These are phyloP conservation scores for Teleogryllus occipitalis DNA, from an alignment of 1,140 invertebrate genomes.

Conservation along the genomic window DNA sequence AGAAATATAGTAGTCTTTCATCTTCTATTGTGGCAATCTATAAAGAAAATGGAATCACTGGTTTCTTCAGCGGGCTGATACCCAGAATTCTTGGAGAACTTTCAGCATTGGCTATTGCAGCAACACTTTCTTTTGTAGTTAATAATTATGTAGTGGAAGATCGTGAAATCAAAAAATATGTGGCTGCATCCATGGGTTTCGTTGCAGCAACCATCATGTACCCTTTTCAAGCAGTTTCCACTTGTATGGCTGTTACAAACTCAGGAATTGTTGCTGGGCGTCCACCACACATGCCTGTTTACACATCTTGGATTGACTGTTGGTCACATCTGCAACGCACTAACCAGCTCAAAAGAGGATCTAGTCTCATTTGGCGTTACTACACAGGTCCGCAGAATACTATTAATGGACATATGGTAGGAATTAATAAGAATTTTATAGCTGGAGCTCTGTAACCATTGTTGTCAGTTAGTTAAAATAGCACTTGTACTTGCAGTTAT, in stretches of 20 bases:
- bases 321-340: constrained; percentile 62
- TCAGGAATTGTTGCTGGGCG: constrained; percentile 64
- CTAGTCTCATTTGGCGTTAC: constrained; percentile 70
- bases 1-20: constrained; percentile 57
- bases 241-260: constrained; percentile 75
- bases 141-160: constrained; percentile 74
- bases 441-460: background rate
- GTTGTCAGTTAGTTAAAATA: background rate
- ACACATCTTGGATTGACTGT: constrained; percentile 67
- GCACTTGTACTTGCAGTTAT: too few relatives aligned
- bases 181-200: constrained; percentile 40
- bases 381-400: constrained; percentile 40
- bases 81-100: constrained; percentile 74
- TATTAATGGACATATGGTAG: background rate
- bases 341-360: constrained; percentile 74
- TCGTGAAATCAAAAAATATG: constrained; percentile 57
- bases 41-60: constrained; percentile 67
- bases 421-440: background rate
- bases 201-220: constrained; percentile 71
- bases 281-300: constrained; percentile 72
- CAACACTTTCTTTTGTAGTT: constrained; percentile 62
- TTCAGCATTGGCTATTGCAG: constrained; percentile 58
- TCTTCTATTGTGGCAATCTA: constrained; percentile 68
- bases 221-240: constrained; percentile 77
- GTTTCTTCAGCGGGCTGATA: constrained; percentile 76